These are phyloP conservation scores for Germaria angustata DNA, from an alignment of 2,888 invertebrate genomes.

Conservation along the genomic window DNA sequence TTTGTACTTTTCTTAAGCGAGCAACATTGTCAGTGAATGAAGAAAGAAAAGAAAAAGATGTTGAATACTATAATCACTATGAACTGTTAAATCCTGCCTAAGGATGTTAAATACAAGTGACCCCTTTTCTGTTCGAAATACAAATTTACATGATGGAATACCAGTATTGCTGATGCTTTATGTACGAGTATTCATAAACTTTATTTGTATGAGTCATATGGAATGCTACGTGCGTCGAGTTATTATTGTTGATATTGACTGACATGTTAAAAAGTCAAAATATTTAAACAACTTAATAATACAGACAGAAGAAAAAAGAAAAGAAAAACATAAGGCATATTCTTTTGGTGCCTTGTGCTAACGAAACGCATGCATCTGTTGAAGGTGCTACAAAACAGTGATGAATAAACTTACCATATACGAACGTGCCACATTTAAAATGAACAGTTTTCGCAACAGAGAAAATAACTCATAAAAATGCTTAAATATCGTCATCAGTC, in stretches of 20 bases:
- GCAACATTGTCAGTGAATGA: conserved; percentile 34
- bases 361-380: conserved; percentile 60
- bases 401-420: conserved; percentile 55
- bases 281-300: conserved; percentile 67
- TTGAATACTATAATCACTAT: conserved; percentile 71
- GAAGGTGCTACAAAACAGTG: conserved; percentile 64
- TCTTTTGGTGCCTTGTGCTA: conserved; percentile 3
- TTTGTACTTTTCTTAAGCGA: background rate
- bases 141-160: conserved; percentile 34
- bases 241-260: conserved; percentile 57
- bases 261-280: conserved; percentile 64
- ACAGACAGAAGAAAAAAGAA: conserved; percentile 2
- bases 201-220: background rate
- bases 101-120: conserved; percentile 53
- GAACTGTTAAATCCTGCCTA: conserved; percentile 75
- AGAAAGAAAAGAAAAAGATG: conserved; percentile 10
- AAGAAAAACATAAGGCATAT: background rate
- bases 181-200: background rate
- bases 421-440: conserved; percentile 66
- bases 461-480: background rate
- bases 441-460: conserved; percentile 23
- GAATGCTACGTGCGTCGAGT: background rate
- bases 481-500: conserved; percentile 50
- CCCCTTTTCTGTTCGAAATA: conserved; percentile 21
- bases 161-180: background rate